Evolutionary conservation across 2,797 vertebrate genomes (phyloP).

Genomic region (Gymnoscopelus braueri): DNA sequence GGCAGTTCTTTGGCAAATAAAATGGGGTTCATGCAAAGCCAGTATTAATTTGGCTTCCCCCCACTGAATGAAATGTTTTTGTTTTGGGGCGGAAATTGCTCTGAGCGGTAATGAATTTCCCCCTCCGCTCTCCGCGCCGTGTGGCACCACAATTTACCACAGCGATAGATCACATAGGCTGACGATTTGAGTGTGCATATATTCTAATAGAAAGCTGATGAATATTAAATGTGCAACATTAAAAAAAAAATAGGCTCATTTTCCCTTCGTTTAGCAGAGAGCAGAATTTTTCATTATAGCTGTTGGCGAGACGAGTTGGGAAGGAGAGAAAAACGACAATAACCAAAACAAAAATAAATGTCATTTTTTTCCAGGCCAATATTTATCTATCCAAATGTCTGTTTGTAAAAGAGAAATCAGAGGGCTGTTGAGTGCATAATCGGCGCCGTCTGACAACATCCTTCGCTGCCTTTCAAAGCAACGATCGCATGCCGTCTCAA

Average conservation of each 20-base stretch:
- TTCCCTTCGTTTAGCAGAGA: conserved; percentile 76
- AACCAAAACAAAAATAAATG: conserved; percentile 47
- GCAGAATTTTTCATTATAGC: conserved; percentile 71
- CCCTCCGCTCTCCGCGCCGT: conserved; percentile 71
- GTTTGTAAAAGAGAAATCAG: conserved; percentile 78
- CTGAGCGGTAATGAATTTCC: conserved; percentile 84
- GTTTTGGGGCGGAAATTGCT: conserved; percentile 85
- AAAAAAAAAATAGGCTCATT: conserved; percentile 70
- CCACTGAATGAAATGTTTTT: conserved; percentile 85
- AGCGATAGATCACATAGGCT: conserved; percentile 84
- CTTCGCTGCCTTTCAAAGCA: conserved; percentile 71
- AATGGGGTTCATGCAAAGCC: conserved; percentile 81
- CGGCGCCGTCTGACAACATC: conserved; percentile 72
- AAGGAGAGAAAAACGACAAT: conserved; percentile 9
- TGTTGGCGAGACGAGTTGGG: conserved; percentile 67
- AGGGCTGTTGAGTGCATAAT: conserved; percentile 48
- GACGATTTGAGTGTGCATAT: conserved; percentile 82
- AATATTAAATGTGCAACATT: conserved; percentile 85
- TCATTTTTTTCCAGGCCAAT: conserved; percentile 55
- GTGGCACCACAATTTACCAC: conserved; percentile 83
- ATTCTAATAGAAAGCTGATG: conserved; percentile 85
- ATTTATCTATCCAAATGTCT: conserved; percentile 76
- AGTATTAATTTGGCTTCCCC: conserved; percentile 84
- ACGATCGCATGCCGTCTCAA: conserved; percentile 70
- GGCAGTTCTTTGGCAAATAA: conserved; percentile 84